These are phyloP conservation scores for Xanthorhoe designata DNA, from an alignment of 2,888 invertebrate species.

Conservation along the genomic window DNA sequence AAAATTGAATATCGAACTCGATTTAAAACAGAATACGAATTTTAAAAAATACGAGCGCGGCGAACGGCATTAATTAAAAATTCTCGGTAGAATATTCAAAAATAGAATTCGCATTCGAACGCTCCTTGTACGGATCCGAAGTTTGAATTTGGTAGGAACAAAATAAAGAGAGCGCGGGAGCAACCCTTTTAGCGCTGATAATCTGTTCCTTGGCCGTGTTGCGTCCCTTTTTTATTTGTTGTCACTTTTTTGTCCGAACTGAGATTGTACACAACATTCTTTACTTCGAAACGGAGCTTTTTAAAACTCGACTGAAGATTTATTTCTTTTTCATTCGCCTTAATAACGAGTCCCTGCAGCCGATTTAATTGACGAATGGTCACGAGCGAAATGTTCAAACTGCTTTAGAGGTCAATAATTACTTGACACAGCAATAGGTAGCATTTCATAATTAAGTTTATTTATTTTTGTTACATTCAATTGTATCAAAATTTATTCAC, in stretches of 20 bases:
- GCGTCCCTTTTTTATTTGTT: slow-evolving; percentile 80
- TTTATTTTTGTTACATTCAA: slow-evolving; percentile 12
- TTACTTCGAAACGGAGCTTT: slow-evolving; percentile 85
- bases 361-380: slow-evolving; percentile 83
- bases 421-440: slow-evolving; percentile 53
- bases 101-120: slow-evolving; percentile 85
- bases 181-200: slow-evolving; percentile 86
- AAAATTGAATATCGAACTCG: slow-evolving; percentile 85
- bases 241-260: slow-evolving; percentile 85
- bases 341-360: slow-evolving; percentile 76
- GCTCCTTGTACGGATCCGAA: slow-evolving; percentile 83
- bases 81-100: slow-evolving; percentile 86
- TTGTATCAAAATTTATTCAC: background rate
- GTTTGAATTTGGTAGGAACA: slow-evolving; percentile 85
- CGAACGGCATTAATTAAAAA: slow-evolving; percentile 85
- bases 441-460: slow-evolving; percentile 12
- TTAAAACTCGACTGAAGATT: slow-evolving; percentile 76
- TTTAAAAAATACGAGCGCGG: slow-evolving; percentile 83
- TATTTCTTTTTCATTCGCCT: slow-evolving; percentile 80
- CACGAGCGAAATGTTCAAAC: slow-evolving; percentile 71
- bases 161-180: slow-evolving; percentile 84
- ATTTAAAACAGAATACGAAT: slow-evolving; percentile 84
- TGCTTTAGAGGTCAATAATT: slow-evolving; percentile 69
- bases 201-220: slow-evolving; percentile 84
- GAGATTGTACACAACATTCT: slow-evolving; percentile 86